Percentiles rank a stretch among this genome's conserved stretches.
phyloP scores from a whole-genome alignment of 2,797 vertebrate species.

The Orientallactaga sibirica region DNA sequence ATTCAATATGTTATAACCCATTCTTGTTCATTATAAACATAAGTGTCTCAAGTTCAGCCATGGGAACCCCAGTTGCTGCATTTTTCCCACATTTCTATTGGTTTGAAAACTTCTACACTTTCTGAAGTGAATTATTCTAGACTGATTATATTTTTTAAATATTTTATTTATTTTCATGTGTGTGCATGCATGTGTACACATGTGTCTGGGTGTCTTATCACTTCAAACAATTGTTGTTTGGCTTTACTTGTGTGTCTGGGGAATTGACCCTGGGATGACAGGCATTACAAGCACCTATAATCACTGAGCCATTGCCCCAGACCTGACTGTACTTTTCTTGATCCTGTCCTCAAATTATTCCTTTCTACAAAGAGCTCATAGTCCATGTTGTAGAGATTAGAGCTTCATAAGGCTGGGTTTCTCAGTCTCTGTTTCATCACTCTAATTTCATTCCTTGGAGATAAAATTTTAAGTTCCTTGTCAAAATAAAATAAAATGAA shows the following conservation, averaged over 20 bases:
- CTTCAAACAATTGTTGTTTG: no score
- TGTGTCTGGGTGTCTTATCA: no score
- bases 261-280: no score
- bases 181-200: neutral
- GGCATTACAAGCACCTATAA: no score
- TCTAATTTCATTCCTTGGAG: neutral
- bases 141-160: neutral
- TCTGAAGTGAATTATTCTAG: neutral
- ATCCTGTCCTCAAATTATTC: neutral
- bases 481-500: constrained; percentile 34
- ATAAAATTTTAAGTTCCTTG: constrained; percentile 16
- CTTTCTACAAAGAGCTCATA: constrained; percentile 13
- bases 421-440: neutral
- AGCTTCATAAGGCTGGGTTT: neutral
- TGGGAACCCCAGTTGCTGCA: neutral
- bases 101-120: neutral
- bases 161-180: no score
- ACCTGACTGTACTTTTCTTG: neutral
- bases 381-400: neutral
- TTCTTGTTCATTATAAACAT: neutral
- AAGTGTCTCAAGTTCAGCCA: neutral
- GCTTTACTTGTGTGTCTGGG: no score
- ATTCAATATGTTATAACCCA: neutral
- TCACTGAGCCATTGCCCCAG: no score
- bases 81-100: neutral